Conservation (phyloP, 35 echinoderm and acorn worm species). For the Acanthaster planci region DNA sequence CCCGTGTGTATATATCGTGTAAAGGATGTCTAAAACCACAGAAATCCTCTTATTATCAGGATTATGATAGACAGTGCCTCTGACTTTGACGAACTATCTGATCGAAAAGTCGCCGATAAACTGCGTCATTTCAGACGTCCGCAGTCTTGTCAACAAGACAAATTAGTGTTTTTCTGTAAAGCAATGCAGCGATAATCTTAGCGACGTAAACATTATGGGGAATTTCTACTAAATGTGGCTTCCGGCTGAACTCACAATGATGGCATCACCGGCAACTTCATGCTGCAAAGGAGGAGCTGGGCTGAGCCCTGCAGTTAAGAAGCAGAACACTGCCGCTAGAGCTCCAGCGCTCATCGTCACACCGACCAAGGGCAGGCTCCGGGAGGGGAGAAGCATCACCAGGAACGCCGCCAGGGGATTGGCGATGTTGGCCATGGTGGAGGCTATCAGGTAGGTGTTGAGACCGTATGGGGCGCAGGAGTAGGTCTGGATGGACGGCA, state of each 20-base stretch:
- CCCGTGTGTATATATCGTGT: no score
- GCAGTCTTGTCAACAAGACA: no score
- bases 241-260: conserved; percentile 67
- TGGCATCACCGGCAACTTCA: conserved; percentile 59
- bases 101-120: no score
- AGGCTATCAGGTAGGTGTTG: conserved; percentile 79
- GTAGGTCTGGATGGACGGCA: conserved; percentile 94
- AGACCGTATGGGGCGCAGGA: conserved; percentile 73
- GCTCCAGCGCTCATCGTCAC: conserved; percentile 58
- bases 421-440: conserved; percentile 79
- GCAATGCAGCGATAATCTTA: no score
- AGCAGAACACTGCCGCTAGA: conserved; percentile 57
- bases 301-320: conserved; percentile 76
- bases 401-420: conserved; percentile 87
- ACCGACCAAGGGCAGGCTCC: conserved; percentile 57
- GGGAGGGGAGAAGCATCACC: conserved; percentile 72
- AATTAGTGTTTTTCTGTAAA: no score
- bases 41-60: no score
- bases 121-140: no score
- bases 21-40: no score
- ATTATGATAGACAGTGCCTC: no score
- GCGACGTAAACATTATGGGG: no score
- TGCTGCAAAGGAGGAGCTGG: conserved; percentile 77
- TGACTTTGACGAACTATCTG: no score
- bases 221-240: no score